Evolutionary conservation across 2,888 invertebrate species (phyloP), one percentile per base, ranked within the genome.

Genomic region (Rhagium mordax): DNA sequence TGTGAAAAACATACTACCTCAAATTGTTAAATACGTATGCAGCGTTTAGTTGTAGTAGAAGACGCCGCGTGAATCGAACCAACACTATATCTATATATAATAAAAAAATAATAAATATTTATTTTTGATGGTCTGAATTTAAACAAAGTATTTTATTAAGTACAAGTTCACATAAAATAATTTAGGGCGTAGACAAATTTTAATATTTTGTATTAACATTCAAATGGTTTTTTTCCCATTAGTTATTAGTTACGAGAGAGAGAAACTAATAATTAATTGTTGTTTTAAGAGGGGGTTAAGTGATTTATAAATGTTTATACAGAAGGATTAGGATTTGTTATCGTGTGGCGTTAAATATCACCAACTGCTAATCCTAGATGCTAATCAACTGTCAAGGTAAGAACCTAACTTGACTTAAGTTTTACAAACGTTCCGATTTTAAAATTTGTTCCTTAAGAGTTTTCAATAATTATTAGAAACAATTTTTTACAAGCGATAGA

Each of bases 161-260:
- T 18, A 18, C 27, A 33, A 18, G 15, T 29, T 15, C 16, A 29
- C 29, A 27, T 16, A 47, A 47, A n/a, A 13, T 47, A 29, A 61
- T 20, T 61, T 41, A 55, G 18, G 18, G 21, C 16, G 27, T 13
- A 18, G 33, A 33, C 33, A 59, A 59, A 59, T 59, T 59, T 59
- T 59, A 24, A 16, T 15, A 59, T 59, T 29, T 29, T 59, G 15
- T 29, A 29, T 16, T 10, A 8, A 15, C 41, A 18, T 29, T 18
- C 3, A 33, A n/a, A 29, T 5, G 33, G 16, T 18, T 51, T 51
- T 51, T 16, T 6, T 51, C 18, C 18, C 13, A 8, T 61, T 61
- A 47, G 21, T 61, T 61, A 61, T 61, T 47, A 47, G 61, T 61
- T 61, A 61, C 29, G 3, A 13, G 47, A 41, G 61, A 61, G 61